A percentile compares a stretch with the other conserved stretches of the same genome.
These are phyloP conservation scores for Labrus mixtus DNA, from an alignment of 2,113 vertebrate species.

Conservation along the genomic window DNA sequence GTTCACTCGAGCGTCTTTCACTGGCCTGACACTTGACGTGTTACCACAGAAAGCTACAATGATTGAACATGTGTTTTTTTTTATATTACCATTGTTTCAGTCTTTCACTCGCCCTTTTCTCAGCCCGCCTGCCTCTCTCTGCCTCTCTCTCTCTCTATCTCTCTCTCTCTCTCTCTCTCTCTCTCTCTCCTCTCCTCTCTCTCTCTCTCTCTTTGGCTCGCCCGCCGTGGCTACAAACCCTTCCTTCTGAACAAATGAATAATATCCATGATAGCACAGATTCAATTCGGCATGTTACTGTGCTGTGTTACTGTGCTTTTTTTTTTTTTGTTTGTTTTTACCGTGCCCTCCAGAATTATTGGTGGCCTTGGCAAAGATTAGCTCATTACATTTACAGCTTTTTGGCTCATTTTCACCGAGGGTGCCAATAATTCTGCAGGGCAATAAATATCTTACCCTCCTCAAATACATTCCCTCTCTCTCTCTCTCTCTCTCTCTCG, in stretches of 20 bases:
- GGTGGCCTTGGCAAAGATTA: conserved; percentile 66
- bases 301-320: conserved; percentile 38
- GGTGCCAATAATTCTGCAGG: conserved; percentile 58
- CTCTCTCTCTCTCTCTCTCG: no score
- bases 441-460: conserved; percentile 43
- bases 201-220: background rate
- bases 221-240: conserved; percentile 38
- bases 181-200: background rate
- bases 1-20: background rate
- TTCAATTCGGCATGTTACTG: conserved; percentile 46
- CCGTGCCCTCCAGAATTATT: conserved; percentile 64
- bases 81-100: background rate
- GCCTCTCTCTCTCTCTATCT: background rate
- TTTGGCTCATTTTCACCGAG: conserved; percentile 61
- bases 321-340: no score
- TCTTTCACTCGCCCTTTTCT: background rate
- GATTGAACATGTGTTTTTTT: background rate
- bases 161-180: background rate
- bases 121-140: background rate
- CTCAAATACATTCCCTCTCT: no score
- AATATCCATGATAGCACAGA: conserved; percentile 56
- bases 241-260: conserved; percentile 52
- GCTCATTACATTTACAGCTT: conserved; percentile 70
- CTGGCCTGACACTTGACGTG: conserved; percentile 23
- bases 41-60: conserved; percentile 1